Conservation (phyloP, 2,113 vertebrate species). For the Corythaeola cristata region DNA sequence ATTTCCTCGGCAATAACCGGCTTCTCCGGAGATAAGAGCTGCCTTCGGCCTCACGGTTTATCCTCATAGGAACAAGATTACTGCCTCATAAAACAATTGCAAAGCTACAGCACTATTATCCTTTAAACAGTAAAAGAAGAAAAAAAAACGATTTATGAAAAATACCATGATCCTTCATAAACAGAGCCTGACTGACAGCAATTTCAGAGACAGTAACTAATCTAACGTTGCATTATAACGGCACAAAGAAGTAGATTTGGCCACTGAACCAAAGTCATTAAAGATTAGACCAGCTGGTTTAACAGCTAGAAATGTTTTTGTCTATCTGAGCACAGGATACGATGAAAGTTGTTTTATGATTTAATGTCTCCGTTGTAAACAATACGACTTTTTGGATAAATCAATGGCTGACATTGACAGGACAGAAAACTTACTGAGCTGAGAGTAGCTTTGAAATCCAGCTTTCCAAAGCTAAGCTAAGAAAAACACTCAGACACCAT, state of each 20-base stretch:
- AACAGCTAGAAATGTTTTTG: constrained; percentile 69
- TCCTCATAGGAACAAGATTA: constrained; percentile 65
- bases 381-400: constrained; percentile 53
- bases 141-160: constrained; percentile 64
- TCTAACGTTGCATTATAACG: constrained; percentile 41
- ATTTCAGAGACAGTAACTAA: constrained; percentile 51
- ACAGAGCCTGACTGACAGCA: constrained; percentile 8
- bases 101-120: constrained; percentile 56
- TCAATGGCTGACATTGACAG: constrained; percentile 50
- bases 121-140: constrained; percentile 44
- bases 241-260: constrained; percentile 56
- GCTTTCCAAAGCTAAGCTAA: constrained; percentile 45
- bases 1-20: constrained; percentile 31
- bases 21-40: constrained; percentile 25
- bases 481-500: neutral
- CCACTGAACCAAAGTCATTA: constrained; percentile 66
- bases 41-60: constrained; percentile 53
- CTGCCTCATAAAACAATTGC: constrained; percentile 66
- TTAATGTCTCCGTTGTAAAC: constrained; percentile 63
- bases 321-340: constrained; percentile 62
- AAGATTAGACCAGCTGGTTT: constrained; percentile 70
- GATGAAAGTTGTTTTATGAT: constrained; percentile 61
- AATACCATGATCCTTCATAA: constrained; percentile 48
- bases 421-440: constrained; percentile 43
- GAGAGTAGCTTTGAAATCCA: constrained; percentile 48